phyloP scores from a whole-genome alignment of 2,888 invertebrate species.

The Tachystola acroxantha region DNA sequence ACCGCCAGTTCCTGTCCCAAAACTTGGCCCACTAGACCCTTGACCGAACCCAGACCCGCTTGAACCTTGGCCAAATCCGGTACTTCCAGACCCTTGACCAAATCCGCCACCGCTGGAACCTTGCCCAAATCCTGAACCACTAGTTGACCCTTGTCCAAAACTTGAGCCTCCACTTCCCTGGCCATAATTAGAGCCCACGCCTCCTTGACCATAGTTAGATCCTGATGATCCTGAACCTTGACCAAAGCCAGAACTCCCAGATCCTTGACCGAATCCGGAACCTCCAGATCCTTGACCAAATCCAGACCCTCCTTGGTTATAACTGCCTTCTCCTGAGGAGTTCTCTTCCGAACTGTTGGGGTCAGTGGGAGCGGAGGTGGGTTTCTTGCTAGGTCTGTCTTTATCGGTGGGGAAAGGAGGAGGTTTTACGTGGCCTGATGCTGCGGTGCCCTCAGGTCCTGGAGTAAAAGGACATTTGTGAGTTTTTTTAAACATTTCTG shows the following conservation, averaged over 20 bases:
- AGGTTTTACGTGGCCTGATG: slow-evolving; percentile 77
- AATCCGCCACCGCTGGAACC: slow-evolving; percentile 7
- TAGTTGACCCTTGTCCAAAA: slow-evolving; percentile 18
- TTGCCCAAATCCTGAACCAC: not conserved
- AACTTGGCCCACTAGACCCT: slow-evolving; percentile 5
- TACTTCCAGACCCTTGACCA: slow-evolving; percentile 18
- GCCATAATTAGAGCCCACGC: slow-evolving; percentile 4
- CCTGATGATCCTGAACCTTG: slow-evolving; percentile 11
- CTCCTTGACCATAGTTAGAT: slow-evolving; percentile 10
- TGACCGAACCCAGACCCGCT: slow-evolving; percentile 2
- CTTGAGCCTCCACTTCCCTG: slow-evolving; percentile 1
- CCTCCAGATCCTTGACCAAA: slow-evolving; percentile 17
- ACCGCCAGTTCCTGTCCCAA: slow-evolving; percentile 10
- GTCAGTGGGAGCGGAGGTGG: slow-evolving; percentile 23
- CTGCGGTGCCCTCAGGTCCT: slow-evolving; percentile 76
- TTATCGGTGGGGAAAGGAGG: slow-evolving; percentile 62
- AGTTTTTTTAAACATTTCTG: too few species aligned
- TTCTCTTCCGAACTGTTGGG: slow-evolving; percentile 20
- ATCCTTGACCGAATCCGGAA: slow-evolving; percentile 2
- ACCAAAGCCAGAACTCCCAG: slow-evolving; percentile 11
- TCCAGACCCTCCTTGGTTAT: slow-evolving; percentile 6
- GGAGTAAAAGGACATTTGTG: slow-evolving; percentile 21
- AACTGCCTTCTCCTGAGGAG: slow-evolving; percentile 10
- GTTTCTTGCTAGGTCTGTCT: slow-evolving; percentile 39
- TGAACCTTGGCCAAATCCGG: slow-evolving; percentile 5